Conservation (phyloP, 2,888 invertebrate genomes). For the Acleris literana region DNA sequence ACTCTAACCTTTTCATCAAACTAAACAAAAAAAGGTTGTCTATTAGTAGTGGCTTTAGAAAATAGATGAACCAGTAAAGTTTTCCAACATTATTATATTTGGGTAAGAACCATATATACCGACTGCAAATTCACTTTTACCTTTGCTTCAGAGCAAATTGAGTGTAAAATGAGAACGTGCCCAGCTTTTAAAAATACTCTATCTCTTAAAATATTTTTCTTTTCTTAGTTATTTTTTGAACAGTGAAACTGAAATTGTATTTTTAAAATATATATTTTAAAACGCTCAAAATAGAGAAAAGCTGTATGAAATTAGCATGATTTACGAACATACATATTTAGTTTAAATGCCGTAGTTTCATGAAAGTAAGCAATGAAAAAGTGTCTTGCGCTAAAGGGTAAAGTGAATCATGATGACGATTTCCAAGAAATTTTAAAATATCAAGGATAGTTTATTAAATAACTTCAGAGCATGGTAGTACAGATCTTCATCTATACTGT, state of each 20-base stretch:
- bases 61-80: not conserved
- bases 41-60: not conserved
- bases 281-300: not conserved
- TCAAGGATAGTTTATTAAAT: no score
- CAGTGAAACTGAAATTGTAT: not conserved
- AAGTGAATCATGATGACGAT: no score
- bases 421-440: no score
- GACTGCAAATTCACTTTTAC: constrained; percentile 8
- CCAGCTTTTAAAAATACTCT: not conserved
- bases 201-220: not conserved
- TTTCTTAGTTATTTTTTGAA: constrained; percentile 10
- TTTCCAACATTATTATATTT: constrained; percentile 1
- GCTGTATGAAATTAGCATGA: not conserved
- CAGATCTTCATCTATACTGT: not conserved
- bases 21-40: constrained; percentile 24
- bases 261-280: not conserved
- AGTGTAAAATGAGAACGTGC: constrained; percentile 10
- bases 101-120: no score
- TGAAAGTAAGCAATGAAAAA: no score
- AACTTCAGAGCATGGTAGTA: no score
- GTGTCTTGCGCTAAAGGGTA: no score
- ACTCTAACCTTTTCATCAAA: not conserved
- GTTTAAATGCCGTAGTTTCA: no score
- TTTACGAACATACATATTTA: no score
- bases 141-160: constrained; percentile 11